Evolutionary conservation across 2,888 invertebrate species (phyloP).

Genomic region (Euclidia mi): DNA sequence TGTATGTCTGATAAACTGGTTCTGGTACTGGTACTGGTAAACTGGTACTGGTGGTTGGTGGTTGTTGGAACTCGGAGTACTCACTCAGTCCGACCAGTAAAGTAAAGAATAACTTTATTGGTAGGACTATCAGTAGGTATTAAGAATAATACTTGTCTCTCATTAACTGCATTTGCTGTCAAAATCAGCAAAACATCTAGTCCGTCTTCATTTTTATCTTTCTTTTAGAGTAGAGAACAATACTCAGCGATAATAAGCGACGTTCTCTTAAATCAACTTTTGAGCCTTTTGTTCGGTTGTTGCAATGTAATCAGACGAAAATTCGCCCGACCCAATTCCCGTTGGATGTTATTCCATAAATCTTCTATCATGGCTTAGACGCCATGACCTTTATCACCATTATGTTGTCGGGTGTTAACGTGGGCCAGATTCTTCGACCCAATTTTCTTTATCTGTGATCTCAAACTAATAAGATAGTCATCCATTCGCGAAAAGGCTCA

Average conservation of each 20-base stretch:
- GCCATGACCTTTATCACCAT: slow-evolving; percentile 19
- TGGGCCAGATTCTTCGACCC: slow-evolving; percentile 8
- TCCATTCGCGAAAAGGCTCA: slow-evolving; percentile 17
- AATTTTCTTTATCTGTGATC: slow-evolving; percentile 24
- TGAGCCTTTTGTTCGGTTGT: slow-evolving; percentile 15
- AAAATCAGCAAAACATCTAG: too few species aligned
- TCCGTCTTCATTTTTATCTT: too few species aligned
- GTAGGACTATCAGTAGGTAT: too few species aligned
- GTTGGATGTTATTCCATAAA: slow-evolving; percentile 18
- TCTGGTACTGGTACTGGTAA: too few species aligned
- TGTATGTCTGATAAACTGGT: too few species aligned
- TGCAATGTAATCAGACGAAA: slow-evolving; percentile 22
- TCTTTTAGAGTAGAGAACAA: too few species aligned
- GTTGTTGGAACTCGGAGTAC: too few species aligned
- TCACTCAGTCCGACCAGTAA: too few species aligned
- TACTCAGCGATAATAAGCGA: not conserved
- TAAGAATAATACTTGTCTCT: too few species aligned
- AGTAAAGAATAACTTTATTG: too few species aligned
- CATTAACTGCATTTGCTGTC: too few species aligned
- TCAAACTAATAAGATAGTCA: slow-evolving; percentile 26
- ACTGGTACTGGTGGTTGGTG: too few species aligned
- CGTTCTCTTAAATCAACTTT: not conserved
- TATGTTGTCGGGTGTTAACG: slow-evolving; percentile 12
- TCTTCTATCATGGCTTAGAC: slow-evolving; percentile 16
- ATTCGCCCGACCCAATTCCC: slow-evolving; percentile 10